Base-by-base conservation (phyloP, 2,888 invertebrate genomes). In the Eupithecia centaureata region DNA sequence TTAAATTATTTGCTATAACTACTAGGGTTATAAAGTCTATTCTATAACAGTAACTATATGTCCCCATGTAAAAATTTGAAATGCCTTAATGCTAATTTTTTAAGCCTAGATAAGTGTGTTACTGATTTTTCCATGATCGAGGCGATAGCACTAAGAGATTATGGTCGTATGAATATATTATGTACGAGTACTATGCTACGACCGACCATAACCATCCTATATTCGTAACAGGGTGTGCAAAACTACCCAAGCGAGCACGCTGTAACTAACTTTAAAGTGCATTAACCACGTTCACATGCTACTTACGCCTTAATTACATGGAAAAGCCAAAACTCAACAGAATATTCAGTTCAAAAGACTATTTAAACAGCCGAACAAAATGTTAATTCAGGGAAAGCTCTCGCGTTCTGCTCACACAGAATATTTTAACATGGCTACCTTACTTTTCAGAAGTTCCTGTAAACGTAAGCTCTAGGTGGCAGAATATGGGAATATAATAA, bases 311-410 rank as follows among this genome's bases (percentile, higher is more conserved):
- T 56, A 32, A 32, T 56, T 32, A 56, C 32, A 57, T 47, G 35
- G 56, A 28, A 47, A 56, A 56, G 13, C 56, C 62, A n/a, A 51
- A 38, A 54, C 18, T 61, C n/a, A 60, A 51, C 57, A 51, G 22
- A 27, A 47, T 60, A 62, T 63, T 69, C 28, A 79, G 61, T 58
- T 15, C 30, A 63, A 67, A 64, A 42, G 42, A 35, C 38, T 56
- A 61, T 69, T 60, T 2, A 63, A 67, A 65, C 62, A 63, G 63
- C 30, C 59, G 51, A 63, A 63, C 64, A 52, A 61, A 67, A 57
- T 63, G 61, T 61, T 62, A 65, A 66, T 66, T 56, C 33, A 58
- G 18, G 32, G 33, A 60, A 60, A 68, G 42, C 59, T 59, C 25
- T 10, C 25, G 18, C 1, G n/a, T n/a, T 42, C 18, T 42, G 10